Conservation (phyloP, 2,888 invertebrate species). For the Plutella xylostella region DNA sequence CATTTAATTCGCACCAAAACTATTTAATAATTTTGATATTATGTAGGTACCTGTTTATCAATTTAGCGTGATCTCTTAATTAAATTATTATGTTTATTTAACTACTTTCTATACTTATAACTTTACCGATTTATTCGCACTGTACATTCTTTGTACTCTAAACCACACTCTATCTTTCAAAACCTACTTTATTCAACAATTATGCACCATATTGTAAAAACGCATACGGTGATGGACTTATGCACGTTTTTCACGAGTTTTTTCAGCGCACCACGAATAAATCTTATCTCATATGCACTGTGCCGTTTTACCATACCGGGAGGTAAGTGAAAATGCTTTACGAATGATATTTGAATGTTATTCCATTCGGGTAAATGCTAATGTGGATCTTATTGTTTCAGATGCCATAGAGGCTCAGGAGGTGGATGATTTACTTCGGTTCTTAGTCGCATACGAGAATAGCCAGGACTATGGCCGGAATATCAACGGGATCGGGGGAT, state of each 20-base stretch:
- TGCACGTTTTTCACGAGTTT: conserved; percentile 1
- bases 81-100: too few relatives aligned
- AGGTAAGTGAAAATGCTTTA: conserved; percentile 3
- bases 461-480: conserved; percentile 28
- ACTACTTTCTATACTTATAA: too few relatives aligned
- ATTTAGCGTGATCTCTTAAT: too few relatives aligned
- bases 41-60: too few relatives aligned
- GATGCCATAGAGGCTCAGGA: conserved; percentile 43
- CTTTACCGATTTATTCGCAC: too few relatives aligned
- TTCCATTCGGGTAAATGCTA: neutral
- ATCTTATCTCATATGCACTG: neutral
- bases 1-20: too few relatives aligned
- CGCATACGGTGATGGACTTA: neutral
- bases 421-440: conserved; percentile 41
- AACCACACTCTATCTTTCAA: too few relatives aligned
- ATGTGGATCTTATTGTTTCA: conserved; percentile 34
- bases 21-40: too few relatives aligned
- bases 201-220: neutral
- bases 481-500: conserved; percentile 21
- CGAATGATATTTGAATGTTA: neutral
- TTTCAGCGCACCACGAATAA: neutral
- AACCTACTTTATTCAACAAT: too few relatives aligned
- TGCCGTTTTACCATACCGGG: neutral
- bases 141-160: too few relatives aligned
- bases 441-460: conserved; percentile 37